Conservation (phyloP, 2,797 vertebrate species). For the Anguilla anguilla region DNA sequence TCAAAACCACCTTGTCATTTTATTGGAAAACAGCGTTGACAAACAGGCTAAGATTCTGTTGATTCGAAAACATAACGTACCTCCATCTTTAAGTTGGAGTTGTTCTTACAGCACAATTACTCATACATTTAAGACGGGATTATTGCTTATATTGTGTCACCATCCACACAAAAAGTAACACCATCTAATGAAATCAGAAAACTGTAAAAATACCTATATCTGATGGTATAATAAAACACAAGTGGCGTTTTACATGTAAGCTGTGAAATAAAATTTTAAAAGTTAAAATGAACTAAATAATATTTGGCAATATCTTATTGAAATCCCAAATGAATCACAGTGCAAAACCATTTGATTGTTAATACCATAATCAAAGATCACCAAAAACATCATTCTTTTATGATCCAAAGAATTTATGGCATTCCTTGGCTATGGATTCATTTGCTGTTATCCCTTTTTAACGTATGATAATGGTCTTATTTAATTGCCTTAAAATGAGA, state of each 20-base stretch:
- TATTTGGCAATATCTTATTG: not conserved
- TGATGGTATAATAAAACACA: not conserved
- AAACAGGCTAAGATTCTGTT: no score
- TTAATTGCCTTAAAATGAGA: not conserved
- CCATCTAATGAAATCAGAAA: not conserved
- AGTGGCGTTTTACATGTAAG: not conserved
- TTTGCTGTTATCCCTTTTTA: not conserved
- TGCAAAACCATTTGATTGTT: not conserved
- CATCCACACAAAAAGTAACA: not conserved
- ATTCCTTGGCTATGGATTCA: not conserved
- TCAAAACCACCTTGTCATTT: not conserved
- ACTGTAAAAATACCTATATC: not conserved
- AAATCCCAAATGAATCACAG: not conserved
- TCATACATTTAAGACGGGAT: no score
- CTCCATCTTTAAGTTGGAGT: not conserved
- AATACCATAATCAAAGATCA: not conserved
- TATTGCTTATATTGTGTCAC: not conserved
- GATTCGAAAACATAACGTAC: no score
- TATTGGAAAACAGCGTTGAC: not conserved
- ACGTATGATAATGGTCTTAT: not conserved
- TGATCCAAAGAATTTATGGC: not conserved
- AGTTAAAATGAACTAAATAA: not conserved
- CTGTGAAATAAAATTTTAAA: not conserved
- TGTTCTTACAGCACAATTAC: not conserved
- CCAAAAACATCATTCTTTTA: not conserved